These are phyloP conservation scores for Lissonota sp. DNA, from an alignment of 2,888 invertebrate species.

Conservation along the genomic window DNA sequence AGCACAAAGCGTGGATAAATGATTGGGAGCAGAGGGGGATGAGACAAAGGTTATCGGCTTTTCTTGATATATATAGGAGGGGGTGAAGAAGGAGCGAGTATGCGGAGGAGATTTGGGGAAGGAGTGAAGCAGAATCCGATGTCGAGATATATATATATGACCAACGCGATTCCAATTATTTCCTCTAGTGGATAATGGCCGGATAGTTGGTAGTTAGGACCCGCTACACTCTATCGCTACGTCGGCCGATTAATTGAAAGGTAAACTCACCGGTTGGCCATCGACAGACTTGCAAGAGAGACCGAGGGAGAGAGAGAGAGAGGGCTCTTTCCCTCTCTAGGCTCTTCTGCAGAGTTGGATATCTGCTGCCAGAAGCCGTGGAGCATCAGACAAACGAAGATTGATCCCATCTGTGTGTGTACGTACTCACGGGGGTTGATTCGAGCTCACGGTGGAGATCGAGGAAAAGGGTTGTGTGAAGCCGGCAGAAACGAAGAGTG, in stretches of 20 bases:
- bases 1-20: background rate
- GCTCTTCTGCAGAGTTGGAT: constrained; percentile 28
- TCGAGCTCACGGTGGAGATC: constrained; percentile 45
- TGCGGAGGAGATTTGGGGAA: background rate
- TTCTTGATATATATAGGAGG: constrained; percentile 40
- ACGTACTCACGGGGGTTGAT: constrained; percentile 22
- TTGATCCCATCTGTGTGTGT: constrained; percentile 58
- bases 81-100: background rate
- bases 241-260: constrained; percentile 82
- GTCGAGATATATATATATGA: constrained; percentile 34
- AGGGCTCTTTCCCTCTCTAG: constrained; percentile 19
- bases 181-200: constrained; percentile 81
- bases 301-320: constrained; percentile 18
- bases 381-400: constrained; percentile 65
- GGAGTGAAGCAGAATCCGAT: constrained; percentile 19
- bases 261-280: constrained; percentile 81
- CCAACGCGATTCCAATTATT: constrained; percentile 80
- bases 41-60: constrained; percentile 56
- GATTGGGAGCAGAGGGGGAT: background rate
- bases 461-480: constrained; percentile 55
- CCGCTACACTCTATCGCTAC: constrained; percentile 67
- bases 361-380: background rate
- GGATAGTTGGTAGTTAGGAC: constrained; percentile 78
- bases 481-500: constrained; percentile 48
- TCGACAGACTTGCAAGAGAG: constrained; percentile 79